Conservation (phyloP, 2,113 vertebrate species). For the Tinamus guttatus region DNA sequence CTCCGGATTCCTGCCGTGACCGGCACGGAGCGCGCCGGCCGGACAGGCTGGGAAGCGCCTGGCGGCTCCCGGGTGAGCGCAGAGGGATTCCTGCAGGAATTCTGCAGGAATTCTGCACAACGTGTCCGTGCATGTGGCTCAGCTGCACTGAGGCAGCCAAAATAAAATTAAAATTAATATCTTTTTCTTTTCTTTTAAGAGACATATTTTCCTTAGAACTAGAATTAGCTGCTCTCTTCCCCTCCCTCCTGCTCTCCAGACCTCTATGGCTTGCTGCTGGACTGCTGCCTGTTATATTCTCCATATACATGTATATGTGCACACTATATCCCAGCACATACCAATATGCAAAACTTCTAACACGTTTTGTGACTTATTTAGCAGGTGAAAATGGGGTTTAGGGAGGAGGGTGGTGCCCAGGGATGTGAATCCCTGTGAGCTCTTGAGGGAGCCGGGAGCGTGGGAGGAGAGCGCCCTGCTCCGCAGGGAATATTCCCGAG, state of each 20-base stretch:
- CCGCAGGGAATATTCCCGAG: not conserved
- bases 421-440: not conserved
- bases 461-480: rapidly evolving
- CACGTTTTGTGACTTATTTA: rapidly evolving
- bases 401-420: not conserved
- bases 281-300: not conserved
- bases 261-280: not conserved
- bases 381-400: not conserved
- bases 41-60: no score
- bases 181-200: not conserved
- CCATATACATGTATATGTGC: no score
- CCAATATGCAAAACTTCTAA: not conserved
- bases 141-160: not conserved
- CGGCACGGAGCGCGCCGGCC: no score
- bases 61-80: not conserved
- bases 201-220: not conserved
- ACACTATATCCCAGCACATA: not conserved
- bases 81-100: not conserved
- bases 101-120: not conserved
- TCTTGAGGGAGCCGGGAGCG: rapidly evolving
- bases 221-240: not conserved
- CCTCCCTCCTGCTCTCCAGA: not conserved
- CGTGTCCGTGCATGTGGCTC: not conserved
- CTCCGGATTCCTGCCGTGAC: not conserved
- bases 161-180: conserved; percentile 20